phyloP scores from a whole-genome alignment of 2,888 invertebrate genomes.

The Melieria omissa region DNA sequence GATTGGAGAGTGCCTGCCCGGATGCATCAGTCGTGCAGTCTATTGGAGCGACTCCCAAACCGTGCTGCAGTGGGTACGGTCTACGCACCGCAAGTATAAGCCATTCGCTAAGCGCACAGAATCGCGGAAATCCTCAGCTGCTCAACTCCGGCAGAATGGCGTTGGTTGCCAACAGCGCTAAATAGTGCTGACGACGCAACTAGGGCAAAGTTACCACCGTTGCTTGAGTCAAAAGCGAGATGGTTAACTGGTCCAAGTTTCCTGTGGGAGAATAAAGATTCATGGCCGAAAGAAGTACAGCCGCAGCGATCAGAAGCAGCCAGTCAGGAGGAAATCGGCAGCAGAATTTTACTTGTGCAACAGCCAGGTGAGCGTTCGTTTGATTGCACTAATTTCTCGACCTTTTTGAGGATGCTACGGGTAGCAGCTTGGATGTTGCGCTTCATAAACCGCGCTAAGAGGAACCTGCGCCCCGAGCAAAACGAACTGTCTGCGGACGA shows the following conservation, averaged over 20 bases:
- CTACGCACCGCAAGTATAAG: conserved; percentile 43
- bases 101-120: conserved; percentile 33
- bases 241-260: conserved; percentile 26
- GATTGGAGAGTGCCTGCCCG: conserved; percentile 12
- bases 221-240: neutral
- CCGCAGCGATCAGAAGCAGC: neutral
- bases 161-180: too few relatives aligned
- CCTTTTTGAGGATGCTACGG: conserved; percentile 23
- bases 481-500: neutral
- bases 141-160: neutral
- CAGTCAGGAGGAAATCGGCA: neutral
- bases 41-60: conserved; percentile 41
- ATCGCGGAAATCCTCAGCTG: conserved; percentile 35
- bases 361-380: conserved; percentile 21
- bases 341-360: neutral
- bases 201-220: conserved; percentile 1
- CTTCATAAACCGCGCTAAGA: conserved; percentile 13
- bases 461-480: too few relatives aligned
- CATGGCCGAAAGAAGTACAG: too few relatives aligned
- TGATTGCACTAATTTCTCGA: conserved; percentile 31
- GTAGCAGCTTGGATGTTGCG: conserved; percentile 28
- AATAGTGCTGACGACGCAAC: neutral
- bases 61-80: conserved; percentile 45
- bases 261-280: conserved; percentile 12
- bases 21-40: conserved; percentile 14